Conservation (phyloP, 92 coral and sea anemone genomes). For the Diadumene lineata region DNA sequence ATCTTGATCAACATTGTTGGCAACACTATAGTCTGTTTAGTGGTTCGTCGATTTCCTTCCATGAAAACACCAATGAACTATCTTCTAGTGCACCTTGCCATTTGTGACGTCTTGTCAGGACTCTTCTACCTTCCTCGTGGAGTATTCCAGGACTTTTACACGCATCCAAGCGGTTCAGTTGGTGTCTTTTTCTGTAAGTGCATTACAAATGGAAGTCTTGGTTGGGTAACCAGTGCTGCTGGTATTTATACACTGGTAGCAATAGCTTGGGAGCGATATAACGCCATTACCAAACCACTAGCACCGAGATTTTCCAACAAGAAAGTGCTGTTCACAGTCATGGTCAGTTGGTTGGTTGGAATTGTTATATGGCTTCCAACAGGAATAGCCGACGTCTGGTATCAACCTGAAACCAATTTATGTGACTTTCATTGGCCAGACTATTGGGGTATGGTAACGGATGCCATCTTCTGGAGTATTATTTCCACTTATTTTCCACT, state of each 20-base stretch:
- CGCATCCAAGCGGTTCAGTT: slow-evolving; percentile 39
- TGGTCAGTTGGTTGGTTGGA: slow-evolving; percentile 36
- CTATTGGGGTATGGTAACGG: slow-evolving; percentile 20
- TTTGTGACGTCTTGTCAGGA: slow-evolving; percentile 51
- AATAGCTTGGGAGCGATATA: slow-evolving; percentile 61
- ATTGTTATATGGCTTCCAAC: slow-evolving; percentile 31
- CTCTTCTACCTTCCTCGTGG: slow-evolving; percentile 42
- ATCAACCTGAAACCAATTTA: slow-evolving; percentile 18
- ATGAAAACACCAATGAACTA: slow-evolving; percentile 76
- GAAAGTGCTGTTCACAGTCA: slow-evolving; percentile 24
- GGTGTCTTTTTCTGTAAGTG: slow-evolving; percentile 50
- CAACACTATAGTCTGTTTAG: slow-evolving; percentile 41
- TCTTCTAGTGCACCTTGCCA: slow-evolving; percentile 51
- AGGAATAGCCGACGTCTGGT: slow-evolving; percentile 11
- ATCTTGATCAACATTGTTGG: slow-evolving; percentile 36
- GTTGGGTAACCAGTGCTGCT: slow-evolving; percentile 43
- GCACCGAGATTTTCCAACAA: slow-evolving; percentile 33
- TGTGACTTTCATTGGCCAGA: slow-evolving; percentile 34
- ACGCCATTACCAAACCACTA: slow-evolving; percentile 55
- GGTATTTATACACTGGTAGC: slow-evolving; percentile 34
- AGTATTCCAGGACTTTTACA: slow-evolving; percentile 31
- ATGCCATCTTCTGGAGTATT: slow-evolving; percentile 43
- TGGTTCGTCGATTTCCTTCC: slow-evolving; percentile 35
- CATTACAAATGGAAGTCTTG: slow-evolving; percentile 45
- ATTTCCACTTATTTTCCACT: too few species aligned